Evolutionary conservation across 2,888 invertebrate species (phyloP).

Genomic region (Athetis lepigone): DNA sequence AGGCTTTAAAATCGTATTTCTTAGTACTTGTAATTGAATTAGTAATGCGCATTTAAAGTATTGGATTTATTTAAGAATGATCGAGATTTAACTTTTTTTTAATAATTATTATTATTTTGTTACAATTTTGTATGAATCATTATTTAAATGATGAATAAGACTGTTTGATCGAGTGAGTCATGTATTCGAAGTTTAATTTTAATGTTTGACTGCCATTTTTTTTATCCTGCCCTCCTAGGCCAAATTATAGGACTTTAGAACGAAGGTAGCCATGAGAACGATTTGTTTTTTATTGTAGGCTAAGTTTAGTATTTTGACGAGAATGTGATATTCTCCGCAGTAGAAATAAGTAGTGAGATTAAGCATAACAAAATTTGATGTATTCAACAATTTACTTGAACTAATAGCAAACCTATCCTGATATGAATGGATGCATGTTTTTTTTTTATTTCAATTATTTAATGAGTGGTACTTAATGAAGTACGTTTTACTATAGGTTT

Average conservation of each 20-base stretch:
- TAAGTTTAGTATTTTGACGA: constrained; percentile 69
- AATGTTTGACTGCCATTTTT: constrained; percentile 83
- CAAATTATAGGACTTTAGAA: constrained; percentile 65
- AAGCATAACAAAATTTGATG: constrained; percentile 65
- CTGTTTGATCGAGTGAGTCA: constrained; percentile 84
- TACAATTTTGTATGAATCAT: constrained; percentile 72
- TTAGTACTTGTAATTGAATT: constrained; percentile 75
- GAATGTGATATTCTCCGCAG: constrained; percentile 64
- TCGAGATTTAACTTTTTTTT: constrained; percentile 66
- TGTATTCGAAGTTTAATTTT: constrained; percentile 78
- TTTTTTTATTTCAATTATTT: constrained; percentile 48
- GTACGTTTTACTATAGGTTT: constrained; percentile 52
- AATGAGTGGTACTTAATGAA: constrained; percentile 55
- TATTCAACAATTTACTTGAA: constrained; percentile 61
- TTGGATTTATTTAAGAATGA: constrained; percentile 70
- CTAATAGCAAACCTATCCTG: constrained; percentile 44
- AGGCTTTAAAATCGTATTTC: constrained; percentile 84
- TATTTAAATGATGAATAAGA: constrained; percentile 83
- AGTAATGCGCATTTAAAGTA: constrained; percentile 83
- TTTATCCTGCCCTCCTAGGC: constrained; percentile 63
- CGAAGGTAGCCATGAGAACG: constrained; percentile 65
- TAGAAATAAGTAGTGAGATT: constrained; percentile 68
- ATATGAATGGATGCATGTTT: constrained; percentile 54
- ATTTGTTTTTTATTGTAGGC: constrained; percentile 67
- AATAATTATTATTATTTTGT: constrained; percentile 66